Base-by-base conservation (phyloP, 2,888 invertebrate species). In the Theretra japonica region DNA sequence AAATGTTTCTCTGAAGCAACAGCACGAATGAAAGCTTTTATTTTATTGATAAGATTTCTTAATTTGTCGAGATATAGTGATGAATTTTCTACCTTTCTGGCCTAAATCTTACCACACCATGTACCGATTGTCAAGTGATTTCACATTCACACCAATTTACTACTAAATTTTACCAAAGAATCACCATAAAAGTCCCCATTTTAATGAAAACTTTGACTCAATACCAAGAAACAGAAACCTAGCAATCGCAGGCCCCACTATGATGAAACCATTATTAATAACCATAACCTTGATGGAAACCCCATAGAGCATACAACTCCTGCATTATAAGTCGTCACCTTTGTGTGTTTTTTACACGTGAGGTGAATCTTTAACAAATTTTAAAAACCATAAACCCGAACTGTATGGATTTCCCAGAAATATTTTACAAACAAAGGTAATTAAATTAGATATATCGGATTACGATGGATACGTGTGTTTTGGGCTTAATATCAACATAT, bases 281-380 rank as follows among this genome's bases (percentile, higher is more conserved):
- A 23, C 23, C 23, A 65, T 48, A 65, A 41, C 69, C 73, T 72
- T 75, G 68, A 73, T 69, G 70, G 74, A 76, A 76, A 74, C 68
- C 75, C 74, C 62, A 70, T 23, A 15, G 41, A 41, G 15, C 41
- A 41, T 41, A 72, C 62, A 33, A n/a, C 21, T n/a, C 41, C 6
- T 28, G 75, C 71, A 73, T 75, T n/a, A 60, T 68, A 74, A 75
- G 74, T 69, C 41, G 41, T n/a, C 48, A 41, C 65, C 65, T 48
- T 65, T 48, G 65, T 65, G 11, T 70, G 58, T 74, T 71, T 73
- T n/a, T 71, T 53, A 56, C 21, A 72, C 76, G 48, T 60, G 59
- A 50, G 48, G 50, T 28, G 78, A 76, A 77, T 78, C 23, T 4
- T 17, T 17, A 48, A 21, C 15, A 21, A 25, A 60, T 17, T 65